Conservation (phyloP, 1,140 invertebrate genomes). For the Catajapyx aquilonaris region DNA sequence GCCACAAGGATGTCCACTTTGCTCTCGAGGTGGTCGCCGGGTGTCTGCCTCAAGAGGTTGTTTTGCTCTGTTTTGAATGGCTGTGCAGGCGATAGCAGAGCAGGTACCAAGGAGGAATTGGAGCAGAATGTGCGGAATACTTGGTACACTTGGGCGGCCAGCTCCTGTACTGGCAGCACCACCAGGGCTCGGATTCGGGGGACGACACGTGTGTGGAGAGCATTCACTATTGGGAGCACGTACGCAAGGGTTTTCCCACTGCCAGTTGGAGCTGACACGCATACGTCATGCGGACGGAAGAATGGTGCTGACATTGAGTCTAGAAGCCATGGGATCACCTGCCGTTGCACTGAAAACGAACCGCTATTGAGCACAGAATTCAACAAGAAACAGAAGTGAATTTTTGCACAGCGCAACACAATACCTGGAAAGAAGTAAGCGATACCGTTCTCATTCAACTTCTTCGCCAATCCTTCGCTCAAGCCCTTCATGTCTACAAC, state of each 20-base stretch:
- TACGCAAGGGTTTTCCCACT: slow-evolving; percentile 94
- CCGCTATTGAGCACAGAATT: no score
- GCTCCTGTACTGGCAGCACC: slow-evolving; percentile 74
- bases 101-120: slow-evolving; percentile 47
- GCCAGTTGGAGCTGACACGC: slow-evolving; percentile 90
- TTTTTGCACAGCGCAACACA: slow-evolving; percentile 19
- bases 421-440: slow-evolving; percentile 45
- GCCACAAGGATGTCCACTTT: slow-evolving; percentile 72
- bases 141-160: slow-evolving; percentile 71
- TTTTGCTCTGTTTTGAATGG: slow-evolving; percentile 53
- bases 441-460: slow-evolving; percentile 48
- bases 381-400: neutral
- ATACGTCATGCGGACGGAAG: slow-evolving; percentile 66
- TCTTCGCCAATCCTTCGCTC: slow-evolving; percentile 34
- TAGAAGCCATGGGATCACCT: slow-evolving; percentile 62
- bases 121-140: slow-evolving; percentile 54
- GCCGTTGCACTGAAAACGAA: slow-evolving; percentile 57
- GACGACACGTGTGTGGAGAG: slow-evolving; percentile 21
- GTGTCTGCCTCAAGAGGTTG: no score
- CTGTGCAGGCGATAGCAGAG: slow-evolving; percentile 45
- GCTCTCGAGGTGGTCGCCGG: slow-evolving; percentile 10
- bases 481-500: slow-evolving; percentile 36
- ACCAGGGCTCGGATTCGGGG: slow-evolving; percentile 57
- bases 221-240: slow-evolving; percentile 66
- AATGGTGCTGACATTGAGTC: slow-evolving; percentile 30